These are phyloP conservation scores for Metalampra italica DNA, from an alignment of 2,888 invertebrate species.

Conservation along the genomic window DNA sequence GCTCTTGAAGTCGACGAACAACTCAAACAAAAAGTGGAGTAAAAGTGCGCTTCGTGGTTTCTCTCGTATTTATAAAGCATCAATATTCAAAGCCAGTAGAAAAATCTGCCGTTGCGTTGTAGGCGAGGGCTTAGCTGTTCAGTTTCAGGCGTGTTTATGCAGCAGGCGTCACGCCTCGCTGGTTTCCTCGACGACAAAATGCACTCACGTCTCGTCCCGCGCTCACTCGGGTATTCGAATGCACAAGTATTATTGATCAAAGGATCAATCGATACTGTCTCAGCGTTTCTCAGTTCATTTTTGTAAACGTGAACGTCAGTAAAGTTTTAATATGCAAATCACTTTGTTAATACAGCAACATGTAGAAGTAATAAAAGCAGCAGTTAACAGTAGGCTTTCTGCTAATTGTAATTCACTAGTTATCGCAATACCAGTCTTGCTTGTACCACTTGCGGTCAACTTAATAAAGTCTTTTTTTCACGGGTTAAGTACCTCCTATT, in stretches of 20 bases:
- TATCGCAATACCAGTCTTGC: no score
- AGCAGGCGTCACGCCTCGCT: slow-evolving; percentile 52
- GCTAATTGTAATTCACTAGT: no score
- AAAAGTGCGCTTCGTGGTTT: slow-evolving; percentile 26
- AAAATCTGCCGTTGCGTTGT: slow-evolving; percentile 45
- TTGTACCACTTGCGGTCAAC: no score
- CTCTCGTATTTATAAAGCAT: slow-evolving; percentile 48
- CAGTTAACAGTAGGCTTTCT: no score
- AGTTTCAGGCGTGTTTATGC: slow-evolving; percentile 54
- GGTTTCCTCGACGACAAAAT: slow-evolving; percentile 70
- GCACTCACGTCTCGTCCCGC: slow-evolving; percentile 64
- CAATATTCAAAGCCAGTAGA: slow-evolving; percentile 61
- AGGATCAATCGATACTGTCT: slow-evolving; percentile 33
- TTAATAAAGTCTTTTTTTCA: no score
- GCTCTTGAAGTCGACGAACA: slow-evolving; percentile 18
- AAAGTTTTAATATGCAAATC: background rate
- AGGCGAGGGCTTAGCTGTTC: slow-evolving; percentile 42
- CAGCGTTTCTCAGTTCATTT: slow-evolving; percentile 5
- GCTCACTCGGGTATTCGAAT: slow-evolving; percentile 56
- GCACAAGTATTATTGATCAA: slow-evolving; percentile 63
- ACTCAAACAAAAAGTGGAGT: slow-evolving; percentile 27
- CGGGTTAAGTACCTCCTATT: no score
- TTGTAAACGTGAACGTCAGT: background rate
- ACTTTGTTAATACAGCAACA: background rate
- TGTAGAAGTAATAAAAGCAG: background rate